Evolutionary conservation across 2,113 vertebrate genomes (phyloP), one percentile per base, ranked within the genome.

Genomic region (Microcebus jonahi): DNA sequence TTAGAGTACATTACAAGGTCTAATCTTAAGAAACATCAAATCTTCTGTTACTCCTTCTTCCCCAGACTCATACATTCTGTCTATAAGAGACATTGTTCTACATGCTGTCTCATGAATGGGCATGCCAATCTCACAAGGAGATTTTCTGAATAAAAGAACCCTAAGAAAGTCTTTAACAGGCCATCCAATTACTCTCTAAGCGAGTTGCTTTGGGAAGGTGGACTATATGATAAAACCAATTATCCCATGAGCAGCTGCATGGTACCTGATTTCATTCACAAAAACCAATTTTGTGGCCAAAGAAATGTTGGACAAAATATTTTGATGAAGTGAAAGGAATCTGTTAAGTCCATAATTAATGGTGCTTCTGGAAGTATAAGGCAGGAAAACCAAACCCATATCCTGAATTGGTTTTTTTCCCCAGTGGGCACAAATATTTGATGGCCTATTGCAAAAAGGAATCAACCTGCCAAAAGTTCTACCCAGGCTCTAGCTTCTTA

Each of bases 331-430:
- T 75, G 77, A 90, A 95, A 73, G 50, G 7, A 6, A 34, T 36
- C 10, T 82, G 34, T 68, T 36, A 77, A 65, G 27, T 67, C n/a
- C 25, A 36, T 42, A 61, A 55, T 83, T 39, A 55, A 70, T 57
- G n/a, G 17, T 87, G 23, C 63, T 80, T 92, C 65, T 34, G 57
- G 27, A 57, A 92, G 10, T 14, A 57, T 12, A 84, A 75, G 50
- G 25, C n/a, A 84, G 34, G 45, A 81, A 95, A 87, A 92, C 34
- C 34, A 94, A 96, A 80, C 88, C 63, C 11, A 45, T 75, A 81
- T 75, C 34, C 61, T 90, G 36, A 83, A 87, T 42, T 73, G 48
- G 48, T 88, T 39, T 63, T 42, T 70, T 23, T 31, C 21, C 11
- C 20, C 45, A 68, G 18, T 85, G 29, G 42, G 17, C 18, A 55